Conservation (phyloP, 2,113 vertebrate genomes). For the Verasper variegatus region DNA sequence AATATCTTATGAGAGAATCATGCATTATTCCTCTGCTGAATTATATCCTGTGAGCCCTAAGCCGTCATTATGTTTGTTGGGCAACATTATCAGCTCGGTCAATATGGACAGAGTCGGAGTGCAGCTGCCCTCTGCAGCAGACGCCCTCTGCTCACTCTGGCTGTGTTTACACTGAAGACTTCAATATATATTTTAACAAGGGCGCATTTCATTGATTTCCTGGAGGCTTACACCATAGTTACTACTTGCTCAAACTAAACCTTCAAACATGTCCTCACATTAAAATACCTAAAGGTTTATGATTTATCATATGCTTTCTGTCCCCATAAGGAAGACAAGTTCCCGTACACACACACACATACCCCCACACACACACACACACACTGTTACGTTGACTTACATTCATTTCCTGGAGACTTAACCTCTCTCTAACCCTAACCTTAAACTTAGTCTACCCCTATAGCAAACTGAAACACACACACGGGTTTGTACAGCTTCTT, state of each 20-base stretch:
- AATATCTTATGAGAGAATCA: constrained; percentile 30
- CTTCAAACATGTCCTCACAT: too few species aligned
- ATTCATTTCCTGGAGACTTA: too few species aligned
- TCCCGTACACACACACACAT: constrained; percentile 7
- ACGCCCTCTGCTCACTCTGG: constrained; percentile 10
- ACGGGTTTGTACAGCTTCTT: too few species aligned
- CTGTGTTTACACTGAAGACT: constrained; percentile 8
- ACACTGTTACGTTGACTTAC: background rate
- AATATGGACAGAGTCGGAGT: constrained; percentile 40
- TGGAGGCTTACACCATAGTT: too few species aligned
- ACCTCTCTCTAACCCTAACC: too few species aligned
- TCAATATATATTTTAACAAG: constrained; percentile 26
- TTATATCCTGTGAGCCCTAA: constrained; percentile 7
- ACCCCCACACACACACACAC: constrained; percentile 3
- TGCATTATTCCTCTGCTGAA: background rate
- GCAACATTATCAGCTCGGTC: constrained; percentile 46
- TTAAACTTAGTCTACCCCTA: too few species aligned
- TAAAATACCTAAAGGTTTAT: too few species aligned
- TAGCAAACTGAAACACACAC: too few species aligned
- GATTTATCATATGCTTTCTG: background rate
- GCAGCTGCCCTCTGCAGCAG: constrained; percentile 26
- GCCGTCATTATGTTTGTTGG: constrained; percentile 37
- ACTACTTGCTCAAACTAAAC: too few species aligned
- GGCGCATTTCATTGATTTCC: background rate
- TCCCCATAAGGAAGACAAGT: too few species aligned